Conservation (phyloP, 2,113 vertebrate genomes). For the Callipepla californica region DNA sequence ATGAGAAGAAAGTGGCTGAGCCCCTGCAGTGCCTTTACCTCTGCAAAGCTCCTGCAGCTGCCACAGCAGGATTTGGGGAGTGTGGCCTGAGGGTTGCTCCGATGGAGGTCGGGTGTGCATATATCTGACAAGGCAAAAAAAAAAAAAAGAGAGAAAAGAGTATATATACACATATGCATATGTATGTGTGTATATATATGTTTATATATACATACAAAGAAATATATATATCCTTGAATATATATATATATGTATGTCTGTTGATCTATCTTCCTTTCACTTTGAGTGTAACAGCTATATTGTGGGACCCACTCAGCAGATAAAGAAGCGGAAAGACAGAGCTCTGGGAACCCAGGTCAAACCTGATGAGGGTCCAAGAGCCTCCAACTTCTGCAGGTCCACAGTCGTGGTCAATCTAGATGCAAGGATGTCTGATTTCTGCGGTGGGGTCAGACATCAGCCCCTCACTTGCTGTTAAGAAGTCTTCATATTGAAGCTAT, state of each 20-base stretch:
- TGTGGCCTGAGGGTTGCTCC: neutral
- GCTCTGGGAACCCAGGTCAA: rapidly evolving
- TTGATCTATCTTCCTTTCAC: too few relatives aligned
- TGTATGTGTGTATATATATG: neutral
- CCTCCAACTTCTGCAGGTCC: neutral
- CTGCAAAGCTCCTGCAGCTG: neutral
- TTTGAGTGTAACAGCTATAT: neutral
- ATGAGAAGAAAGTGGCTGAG: neutral
- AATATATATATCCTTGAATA: too few relatives aligned
- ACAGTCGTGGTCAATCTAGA: rapidly evolving
- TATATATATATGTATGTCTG: neutral
- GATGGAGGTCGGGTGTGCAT: neutral
- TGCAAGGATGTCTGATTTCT: neutral
- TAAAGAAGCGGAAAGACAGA: neutral
- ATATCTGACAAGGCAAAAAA: neutral
- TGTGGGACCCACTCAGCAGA: neutral
- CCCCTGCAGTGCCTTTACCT: neutral
- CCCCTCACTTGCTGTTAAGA: neutral
- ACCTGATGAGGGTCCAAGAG: neutral
- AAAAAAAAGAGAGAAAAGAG: neutral
- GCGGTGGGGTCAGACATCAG: neutral
- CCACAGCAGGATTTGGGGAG: neutral
- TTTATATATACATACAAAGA: neutral
- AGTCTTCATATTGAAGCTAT: neutral
- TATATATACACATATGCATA: too few relatives aligned